Conservation (phyloP, 2,888 invertebrate genomes). For the Agrotis exclamationis region DNA sequence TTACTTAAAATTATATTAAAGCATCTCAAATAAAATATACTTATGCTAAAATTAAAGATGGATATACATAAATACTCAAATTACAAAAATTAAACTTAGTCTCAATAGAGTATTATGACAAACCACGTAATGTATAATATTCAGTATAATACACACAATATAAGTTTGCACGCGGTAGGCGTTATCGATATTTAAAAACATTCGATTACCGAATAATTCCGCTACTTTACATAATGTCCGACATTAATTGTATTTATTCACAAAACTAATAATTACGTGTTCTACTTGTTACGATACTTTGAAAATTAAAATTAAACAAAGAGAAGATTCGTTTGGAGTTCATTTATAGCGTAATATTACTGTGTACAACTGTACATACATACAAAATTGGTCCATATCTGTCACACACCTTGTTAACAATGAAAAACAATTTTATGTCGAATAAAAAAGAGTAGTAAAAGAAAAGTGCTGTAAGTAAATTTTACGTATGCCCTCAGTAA, state of each 20-base stretch:
- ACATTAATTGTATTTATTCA: slow-evolving; percentile 51
- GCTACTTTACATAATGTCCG: slow-evolving; percentile 46
- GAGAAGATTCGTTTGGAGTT: slow-evolving; percentile 22
- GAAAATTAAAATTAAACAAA: slow-evolving; percentile 23
- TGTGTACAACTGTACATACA: slow-evolving; percentile 51
- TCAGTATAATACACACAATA: slow-evolving; percentile 25
- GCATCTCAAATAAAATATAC: slow-evolving; percentile 18
- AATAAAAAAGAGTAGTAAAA: slow-evolving; percentile 23
- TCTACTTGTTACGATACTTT: slow-evolving; percentile 20
- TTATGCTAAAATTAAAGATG: slow-evolving; percentile 16
- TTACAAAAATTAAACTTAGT: slow-evolving; percentile 35
- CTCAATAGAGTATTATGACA: slow-evolving; percentile 59
- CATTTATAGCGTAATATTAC: slow-evolving; percentile 50
- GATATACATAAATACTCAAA: slow-evolving; percentile 28
- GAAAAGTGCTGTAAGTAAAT: background rate
- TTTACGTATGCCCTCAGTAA: background rate
- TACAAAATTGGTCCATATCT: slow-evolving; percentile 52
- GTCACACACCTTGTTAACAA: slow-evolving; percentile 37
- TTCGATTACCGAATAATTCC: slow-evolving; percentile 52
- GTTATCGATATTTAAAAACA: slow-evolving; percentile 17
- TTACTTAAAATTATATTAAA: slow-evolving; percentile 16
- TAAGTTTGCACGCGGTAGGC: slow-evolving; percentile 5
- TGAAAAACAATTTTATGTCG: slow-evolving; percentile 15
- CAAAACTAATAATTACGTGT: slow-evolving; percentile 41
- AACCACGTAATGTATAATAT: slow-evolving; percentile 39